Evolutionary conservation across 2,888 invertebrate genomes (phyloP).

Genomic region (Orthosia gothica): DNA sequence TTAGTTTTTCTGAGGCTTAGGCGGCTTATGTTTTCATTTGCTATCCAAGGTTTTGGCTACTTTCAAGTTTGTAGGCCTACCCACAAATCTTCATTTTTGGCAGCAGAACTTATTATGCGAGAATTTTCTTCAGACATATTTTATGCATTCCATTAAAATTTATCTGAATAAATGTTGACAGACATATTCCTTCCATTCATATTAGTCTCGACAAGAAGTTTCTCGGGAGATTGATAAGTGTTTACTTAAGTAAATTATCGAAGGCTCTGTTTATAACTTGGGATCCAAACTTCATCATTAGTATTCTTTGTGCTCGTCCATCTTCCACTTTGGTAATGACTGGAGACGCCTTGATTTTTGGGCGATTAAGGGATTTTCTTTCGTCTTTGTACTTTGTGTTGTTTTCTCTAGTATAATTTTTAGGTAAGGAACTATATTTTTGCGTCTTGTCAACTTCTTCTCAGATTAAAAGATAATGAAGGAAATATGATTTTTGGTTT

Average conservation of each 20-base stretch:
- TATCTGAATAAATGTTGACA: conserved; percentile 5
- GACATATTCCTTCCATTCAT: conserved; percentile 14
- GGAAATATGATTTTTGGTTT: no score
- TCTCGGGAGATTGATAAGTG: conserved; percentile 33
- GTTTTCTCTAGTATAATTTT: conserved; percentile 23
- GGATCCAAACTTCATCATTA: conserved; percentile 44
- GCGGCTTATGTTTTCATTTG: conserved; percentile 41
- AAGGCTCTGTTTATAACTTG: conserved; percentile 10
- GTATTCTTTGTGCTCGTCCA: conserved; percentile 48
- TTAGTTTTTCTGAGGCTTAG: conserved; percentile 28
- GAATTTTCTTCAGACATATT: conserved; percentile 8
- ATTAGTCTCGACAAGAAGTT: conserved; percentile 29
- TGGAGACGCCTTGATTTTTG: conserved; percentile 40
- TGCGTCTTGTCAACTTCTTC: neutral
- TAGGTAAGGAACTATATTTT: neutral
- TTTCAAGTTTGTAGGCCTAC: conserved; percentile 26
- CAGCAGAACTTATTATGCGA: conserved; percentile 30
- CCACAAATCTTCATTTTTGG: conserved; percentile 38
- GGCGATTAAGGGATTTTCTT: conserved; percentile 57
- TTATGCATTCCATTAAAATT: conserved; percentile 26
- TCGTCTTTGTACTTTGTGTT: conserved; percentile 22
- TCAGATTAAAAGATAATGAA: neutral
- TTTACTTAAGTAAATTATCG: conserved; percentile 43
- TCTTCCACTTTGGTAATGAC: conserved; percentile 48
- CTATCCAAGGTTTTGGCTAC: conserved; percentile 12